phyloP scores from a whole-genome alignment of 2,113 vertebrate species.

The Xerus inauris region DNA sequence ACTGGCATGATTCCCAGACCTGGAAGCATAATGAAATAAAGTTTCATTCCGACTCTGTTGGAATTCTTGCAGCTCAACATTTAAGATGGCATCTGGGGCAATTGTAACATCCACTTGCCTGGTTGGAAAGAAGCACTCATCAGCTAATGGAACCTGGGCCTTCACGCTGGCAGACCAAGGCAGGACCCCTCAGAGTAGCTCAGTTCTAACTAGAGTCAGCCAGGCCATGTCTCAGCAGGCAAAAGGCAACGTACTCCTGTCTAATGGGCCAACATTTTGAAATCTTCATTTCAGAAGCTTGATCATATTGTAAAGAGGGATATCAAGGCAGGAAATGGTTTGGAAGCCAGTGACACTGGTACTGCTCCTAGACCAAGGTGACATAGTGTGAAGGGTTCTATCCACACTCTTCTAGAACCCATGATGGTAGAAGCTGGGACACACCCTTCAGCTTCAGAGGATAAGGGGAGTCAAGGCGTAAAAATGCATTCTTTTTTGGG shows the following conservation, averaged over 20 bases:
- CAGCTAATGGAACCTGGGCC: background rate
- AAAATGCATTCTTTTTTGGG: background rate
- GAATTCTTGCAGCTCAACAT: slow-evolving; percentile 61
- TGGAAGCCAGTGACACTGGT: background rate
- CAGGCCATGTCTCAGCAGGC: background rate
- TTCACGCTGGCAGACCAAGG: background rate
- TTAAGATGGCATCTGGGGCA: slow-evolving; percentile 36
- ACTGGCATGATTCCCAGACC: slow-evolving; percentile 75
- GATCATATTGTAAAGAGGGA: background rate
- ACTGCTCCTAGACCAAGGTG: background rate
- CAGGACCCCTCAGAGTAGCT: background rate
- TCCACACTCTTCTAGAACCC: background rate
- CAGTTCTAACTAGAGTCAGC: background rate
- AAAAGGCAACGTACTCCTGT: background rate
- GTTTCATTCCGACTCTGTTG: slow-evolving; percentile 61
- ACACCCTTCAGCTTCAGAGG: background rate
- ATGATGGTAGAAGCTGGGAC: background rate
- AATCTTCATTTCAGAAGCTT: background rate
- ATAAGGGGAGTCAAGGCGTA: too few species aligned
- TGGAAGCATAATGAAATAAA: slow-evolving; percentile 73
- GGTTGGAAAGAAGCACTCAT: background rate
- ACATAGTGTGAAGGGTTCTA: background rate
- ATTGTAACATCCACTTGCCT: slow-evolving; percentile 25
- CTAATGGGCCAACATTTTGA: background rate
- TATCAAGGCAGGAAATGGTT: background rate